Base-by-base conservation (phyloP, 2,888 invertebrate genomes). In the Abscondita cerata region DNA sequence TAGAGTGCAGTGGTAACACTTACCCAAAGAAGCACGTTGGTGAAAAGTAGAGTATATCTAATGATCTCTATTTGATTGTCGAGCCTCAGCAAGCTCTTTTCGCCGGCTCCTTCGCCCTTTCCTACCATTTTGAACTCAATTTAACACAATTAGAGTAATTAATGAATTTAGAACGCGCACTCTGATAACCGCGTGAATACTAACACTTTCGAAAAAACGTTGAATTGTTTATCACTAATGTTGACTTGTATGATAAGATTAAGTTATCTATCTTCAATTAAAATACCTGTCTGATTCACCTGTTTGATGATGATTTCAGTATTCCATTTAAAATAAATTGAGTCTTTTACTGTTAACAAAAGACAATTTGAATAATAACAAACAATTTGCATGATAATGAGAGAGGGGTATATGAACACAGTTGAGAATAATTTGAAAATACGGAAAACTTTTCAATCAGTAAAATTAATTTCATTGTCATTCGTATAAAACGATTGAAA, bases 11-110 rank as follows among this genome's bases (percentile, higher is more conserved):
- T n/a, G n/a, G n/a, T 44, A 41, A 2, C 15, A 86, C 90, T 86
- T 78, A 92, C 92, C 91, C 91, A 91, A 73, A 90, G 81, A 52
- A 93, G 84, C 52, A 91, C 86, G 78, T 93, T 93, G 80, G 91
- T 87, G 75, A 91, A 92, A 73, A 93, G 89, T 66, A 94, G 81
- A 47, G 90, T 89, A 80, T 92, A 93, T 80, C 93, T 93, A 67
- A 93, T 85, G 75, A 90, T 88, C 67, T 88, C 89, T 73, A 93
- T 92, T 76, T 89, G 89, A 68, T 88, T 89, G 76, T 91, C 91
- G 73, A 92, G 81, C 75, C 87, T 87, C 20, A 83, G 82, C 1
- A 82, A 83, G 59, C 82, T 80, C 57, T 85, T 85, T 63, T 82
- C 79, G 46, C 85, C 85, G 70, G 80, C 81, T n/a, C 85, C 85